A percentile compares a stretch with the other conserved stretches of the same genome.
These are phyloP conservation scores for Epinephelus coioides DNA, from an alignment of 2,797 vertebrate species.

Conservation along the genomic window DNA sequence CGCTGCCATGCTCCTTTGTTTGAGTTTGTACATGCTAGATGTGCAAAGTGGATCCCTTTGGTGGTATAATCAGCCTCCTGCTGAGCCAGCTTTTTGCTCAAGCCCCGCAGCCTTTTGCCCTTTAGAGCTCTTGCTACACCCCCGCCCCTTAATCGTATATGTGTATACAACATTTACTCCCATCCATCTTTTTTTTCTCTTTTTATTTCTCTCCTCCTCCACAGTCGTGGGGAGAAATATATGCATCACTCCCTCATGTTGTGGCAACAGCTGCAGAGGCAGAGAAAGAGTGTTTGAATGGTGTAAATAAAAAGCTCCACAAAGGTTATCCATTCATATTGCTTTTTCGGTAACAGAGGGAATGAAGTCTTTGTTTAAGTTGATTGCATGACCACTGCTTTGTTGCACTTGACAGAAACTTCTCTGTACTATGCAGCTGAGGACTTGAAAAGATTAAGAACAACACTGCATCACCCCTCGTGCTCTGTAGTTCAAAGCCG, in stretches of 20 bases:
- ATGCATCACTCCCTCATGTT: constrained; percentile 64
- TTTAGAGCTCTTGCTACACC: constrained; percentile 69
- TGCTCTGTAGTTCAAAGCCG: constrained; percentile 67
- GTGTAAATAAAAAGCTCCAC: constrained; percentile 77
- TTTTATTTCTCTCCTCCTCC: constrained; percentile 36
- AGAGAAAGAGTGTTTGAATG: constrained; percentile 56
- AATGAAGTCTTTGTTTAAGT: constrained; percentile 79
- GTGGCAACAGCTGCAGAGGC: constrained; percentile 79
- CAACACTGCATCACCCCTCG: constrained; percentile 57
- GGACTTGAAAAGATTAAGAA: constrained; percentile 70
- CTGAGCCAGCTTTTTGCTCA: constrained; percentile 80
- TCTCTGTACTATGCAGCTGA: constrained; percentile 67
- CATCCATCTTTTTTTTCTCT: constrained; percentile 65
- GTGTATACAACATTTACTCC: constrained; percentile 71
- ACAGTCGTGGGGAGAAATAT: constrained; percentile 33
- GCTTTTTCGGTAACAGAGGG: constrained; percentile 69
- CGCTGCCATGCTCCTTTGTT: constrained; percentile 77
- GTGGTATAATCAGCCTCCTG: constrained; percentile 82
- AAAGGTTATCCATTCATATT: constrained; percentile 78
- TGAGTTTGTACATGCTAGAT: constrained; percentile 78
- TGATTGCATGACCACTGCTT: constrained; percentile 77
- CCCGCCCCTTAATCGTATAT: constrained; percentile 62
- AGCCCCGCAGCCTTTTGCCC: constrained; percentile 76
- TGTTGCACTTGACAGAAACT: constrained; percentile 73
- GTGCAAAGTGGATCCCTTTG: constrained; percentile 81